Percentiles rank a stretch among this genome's conserved stretches.
phyloP scores from a whole-genome alignment of 2,113 vertebrate genomes.

The Colaptes auratus region DNA sequence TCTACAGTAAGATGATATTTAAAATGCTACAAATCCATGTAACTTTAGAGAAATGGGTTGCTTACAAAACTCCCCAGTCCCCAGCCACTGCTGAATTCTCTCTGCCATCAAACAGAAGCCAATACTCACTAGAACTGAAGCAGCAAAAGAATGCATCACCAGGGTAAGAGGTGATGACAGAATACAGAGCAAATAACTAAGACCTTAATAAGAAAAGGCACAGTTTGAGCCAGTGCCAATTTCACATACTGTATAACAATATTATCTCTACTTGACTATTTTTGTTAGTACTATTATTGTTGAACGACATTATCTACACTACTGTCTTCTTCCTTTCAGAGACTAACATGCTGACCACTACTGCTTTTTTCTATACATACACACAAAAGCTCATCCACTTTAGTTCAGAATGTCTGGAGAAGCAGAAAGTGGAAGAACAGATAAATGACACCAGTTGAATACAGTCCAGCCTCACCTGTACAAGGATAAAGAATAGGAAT shows the following conservation, averaged over 20 bases:
- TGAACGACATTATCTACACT: background rate
- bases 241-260: background rate
- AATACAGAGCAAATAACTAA: background rate
- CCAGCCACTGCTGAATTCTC: background rate
- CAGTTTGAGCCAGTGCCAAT: background rate
- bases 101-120: background rate
- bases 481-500: background rate
- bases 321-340: background rate
- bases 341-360: background rate
- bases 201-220: background rate
- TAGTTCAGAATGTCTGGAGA: background rate
- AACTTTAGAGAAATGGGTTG: background rate
- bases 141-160: background rate
- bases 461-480: background rate
- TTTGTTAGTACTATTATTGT: background rate
- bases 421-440: background rate
- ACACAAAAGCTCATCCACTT: background rate
- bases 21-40: background rate
- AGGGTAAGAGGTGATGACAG: background rate
- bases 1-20: background rate
- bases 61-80: background rate
- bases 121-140: background rate
- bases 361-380: background rate
- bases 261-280: background rate
- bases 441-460: background rate